phyloP scores from a whole-genome alignment of 2,797 vertebrate genomes.

The Smutsia gigantea region DNA sequence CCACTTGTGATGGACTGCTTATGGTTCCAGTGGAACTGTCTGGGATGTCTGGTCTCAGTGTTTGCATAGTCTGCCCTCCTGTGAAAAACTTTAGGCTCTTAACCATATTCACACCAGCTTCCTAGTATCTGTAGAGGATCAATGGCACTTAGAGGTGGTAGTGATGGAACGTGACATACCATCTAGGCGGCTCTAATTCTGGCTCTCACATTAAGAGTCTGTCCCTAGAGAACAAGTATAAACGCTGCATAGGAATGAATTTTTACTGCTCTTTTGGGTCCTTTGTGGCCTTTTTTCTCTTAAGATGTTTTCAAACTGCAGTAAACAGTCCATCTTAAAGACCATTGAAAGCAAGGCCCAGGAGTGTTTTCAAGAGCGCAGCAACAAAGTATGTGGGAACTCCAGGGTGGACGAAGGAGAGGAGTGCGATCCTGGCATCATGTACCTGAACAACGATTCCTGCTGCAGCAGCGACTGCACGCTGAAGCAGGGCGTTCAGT shows the following conservation, averaged over 20 bases:
- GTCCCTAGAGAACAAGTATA: background rate
- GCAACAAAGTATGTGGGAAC: conserved; percentile 97
- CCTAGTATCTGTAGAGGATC: too few species aligned
- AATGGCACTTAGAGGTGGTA: background rate
- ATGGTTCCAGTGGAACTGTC: rapidly evolving
- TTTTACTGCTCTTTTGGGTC: background rate
- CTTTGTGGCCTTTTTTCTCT: conserved; percentile 1
- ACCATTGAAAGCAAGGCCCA: conserved; percentile 93
- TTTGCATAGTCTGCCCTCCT: background rate
- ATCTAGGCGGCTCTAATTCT: background rate
- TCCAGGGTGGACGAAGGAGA: conserved; percentile 97
- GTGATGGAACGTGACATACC: background rate
- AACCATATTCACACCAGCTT: background rate
- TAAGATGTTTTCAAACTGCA: conserved; percentile 98
- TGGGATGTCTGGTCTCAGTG: rapidly evolving
- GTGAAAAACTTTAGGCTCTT: background rate
- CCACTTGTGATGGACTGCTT: too few species aligned
- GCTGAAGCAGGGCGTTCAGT: conserved; percentile 87
- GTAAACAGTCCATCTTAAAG: conserved; percentile 94
- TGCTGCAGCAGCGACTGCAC: conserved; percentile 94
- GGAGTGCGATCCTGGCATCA: conserved; percentile 95
- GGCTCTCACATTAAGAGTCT: background rate
- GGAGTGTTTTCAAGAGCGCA: conserved; percentile 94
- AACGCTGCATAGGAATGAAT: background rate
- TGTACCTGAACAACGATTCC: conserved; percentile 91